Evolutionary conservation across 92 coral and sea anemone species (phyloP), one percentile per base, ranked within the genome.

Genomic region (Epizoanthus fatuus): DNA sequence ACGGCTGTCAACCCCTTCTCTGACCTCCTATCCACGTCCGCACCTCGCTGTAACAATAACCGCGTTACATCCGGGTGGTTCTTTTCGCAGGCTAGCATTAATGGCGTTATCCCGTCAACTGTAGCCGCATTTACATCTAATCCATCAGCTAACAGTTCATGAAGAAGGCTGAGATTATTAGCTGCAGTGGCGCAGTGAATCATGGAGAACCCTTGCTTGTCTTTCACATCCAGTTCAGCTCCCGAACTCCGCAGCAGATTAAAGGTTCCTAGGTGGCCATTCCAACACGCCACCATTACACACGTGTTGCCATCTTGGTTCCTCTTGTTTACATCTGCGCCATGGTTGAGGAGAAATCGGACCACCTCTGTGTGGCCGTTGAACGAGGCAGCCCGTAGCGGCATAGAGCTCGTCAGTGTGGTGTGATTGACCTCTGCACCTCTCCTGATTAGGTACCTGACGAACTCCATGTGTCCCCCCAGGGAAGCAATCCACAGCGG

Each of bases 281-380:
- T 91, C 95, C 95, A 91, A 64, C 95, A 91, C 1, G 97, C 97
- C 4, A 93, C 95, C 97, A 93, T 93, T 13, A 93, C 91, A n/a
- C 95, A 91, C 0, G 97, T 93, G 87, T 93, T 93, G 29, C 97
- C 95, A 70, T 93, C 95, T 58, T 93, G 97, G 79, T 93, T 91
- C 40, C 92, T 88, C 40, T 88, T 90, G 81, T 93, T 88, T 4
- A 93, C 97, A 58, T 88, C 83, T 44, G 95, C 97, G 7, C 95
- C 97, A 17, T 88, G 89, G 39, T 53, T 87, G 13, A 93, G 84
- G 16, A 93, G 89, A 54, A 87, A 87, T 25, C 95, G 92, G 42
- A 88, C 91, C 8, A 93, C 95, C 80, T 91, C 95, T 54, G 95
- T 83, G 42, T 93, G 95, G 3, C 97, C 97, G 44, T 91, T 91